Evolutionary conservation across 2,888 invertebrate species (phyloP).

Genomic region (Didymodactylos carnosus): DNA sequence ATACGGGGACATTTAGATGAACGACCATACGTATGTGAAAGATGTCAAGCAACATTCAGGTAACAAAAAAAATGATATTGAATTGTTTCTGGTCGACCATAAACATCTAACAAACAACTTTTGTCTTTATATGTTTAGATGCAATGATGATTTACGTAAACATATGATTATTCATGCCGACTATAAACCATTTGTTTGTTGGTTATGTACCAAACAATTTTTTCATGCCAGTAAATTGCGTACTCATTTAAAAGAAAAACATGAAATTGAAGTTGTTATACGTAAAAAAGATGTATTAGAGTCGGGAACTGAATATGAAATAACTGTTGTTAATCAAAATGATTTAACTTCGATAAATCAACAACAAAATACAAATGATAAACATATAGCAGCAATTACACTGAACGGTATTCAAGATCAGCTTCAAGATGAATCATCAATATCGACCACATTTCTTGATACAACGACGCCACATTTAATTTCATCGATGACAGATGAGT

Average conservation of each 20-base stretch:
- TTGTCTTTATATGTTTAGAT: no score
- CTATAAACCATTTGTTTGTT: not conserved
- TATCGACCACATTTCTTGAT: not conserved
- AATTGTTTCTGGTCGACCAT: no score
- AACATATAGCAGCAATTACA: not conserved
- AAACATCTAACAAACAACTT: no score
- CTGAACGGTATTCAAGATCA: no score
- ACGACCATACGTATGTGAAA: not conserved
- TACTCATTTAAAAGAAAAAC: not conserved
- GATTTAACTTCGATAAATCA: not conserved
- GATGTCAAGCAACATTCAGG: not conserved
- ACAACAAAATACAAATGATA: not conserved
- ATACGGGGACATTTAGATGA: not conserved
- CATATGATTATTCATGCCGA: not conserved
- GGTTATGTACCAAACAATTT: not conserved
- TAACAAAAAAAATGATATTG: no score
- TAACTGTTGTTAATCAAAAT: not conserved
- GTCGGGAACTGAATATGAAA: not conserved
- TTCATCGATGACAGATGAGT: not conserved
- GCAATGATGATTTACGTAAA: slow-evolving; percentile 1
- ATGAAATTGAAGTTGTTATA: not conserved
- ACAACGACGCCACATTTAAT: no score
- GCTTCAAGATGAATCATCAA: no score
- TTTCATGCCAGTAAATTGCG: not conserved
- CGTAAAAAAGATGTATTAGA: not conserved